Conservation (phyloP, 2,113 vertebrate species). For the Meles meles region DNA sequence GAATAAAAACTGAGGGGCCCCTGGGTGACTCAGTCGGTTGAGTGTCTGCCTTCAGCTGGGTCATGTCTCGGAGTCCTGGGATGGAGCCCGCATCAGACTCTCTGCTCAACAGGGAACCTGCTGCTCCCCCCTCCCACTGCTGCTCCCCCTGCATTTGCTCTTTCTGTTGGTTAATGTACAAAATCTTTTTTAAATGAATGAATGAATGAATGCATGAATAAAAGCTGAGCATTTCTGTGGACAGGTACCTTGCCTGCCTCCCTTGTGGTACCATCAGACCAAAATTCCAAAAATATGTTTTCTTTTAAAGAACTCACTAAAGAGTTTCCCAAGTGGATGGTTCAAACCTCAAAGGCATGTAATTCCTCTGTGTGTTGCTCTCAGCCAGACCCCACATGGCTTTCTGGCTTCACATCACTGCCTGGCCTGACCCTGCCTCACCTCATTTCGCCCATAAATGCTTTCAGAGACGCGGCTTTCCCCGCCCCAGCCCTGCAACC, state of each 20-base stretch:
- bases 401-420: background rate
- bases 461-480: background rate
- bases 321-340: background rate
- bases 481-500: fast-evolving
- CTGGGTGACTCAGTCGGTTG: too few species aligned
- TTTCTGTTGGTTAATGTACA: too few species aligned
- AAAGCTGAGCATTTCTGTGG: background rate
- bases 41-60: too few species aligned
- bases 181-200: too few species aligned
- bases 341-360: background rate
- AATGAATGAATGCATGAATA: background rate
- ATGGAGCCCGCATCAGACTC: too few species aligned
- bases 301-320: conserved; percentile 14
- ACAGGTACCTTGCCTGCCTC: background rate
- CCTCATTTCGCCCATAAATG: conserved; percentile 19
- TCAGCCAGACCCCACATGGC: background rate
- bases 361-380: background rate
- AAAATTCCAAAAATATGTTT: conserved; percentile 21
- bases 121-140: too few species aligned
- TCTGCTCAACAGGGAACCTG: too few species aligned
- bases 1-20: background rate
- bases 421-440: background rate
- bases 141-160: too few species aligned
- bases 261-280: background rate
- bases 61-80: too few species aligned